Percentiles rank a stretch among this genome's conserved stretches.
Evolutionary conservation across 2,113 vertebrate genomes (phyloP).

Genomic region (Amblyornis subalaris): DNA sequence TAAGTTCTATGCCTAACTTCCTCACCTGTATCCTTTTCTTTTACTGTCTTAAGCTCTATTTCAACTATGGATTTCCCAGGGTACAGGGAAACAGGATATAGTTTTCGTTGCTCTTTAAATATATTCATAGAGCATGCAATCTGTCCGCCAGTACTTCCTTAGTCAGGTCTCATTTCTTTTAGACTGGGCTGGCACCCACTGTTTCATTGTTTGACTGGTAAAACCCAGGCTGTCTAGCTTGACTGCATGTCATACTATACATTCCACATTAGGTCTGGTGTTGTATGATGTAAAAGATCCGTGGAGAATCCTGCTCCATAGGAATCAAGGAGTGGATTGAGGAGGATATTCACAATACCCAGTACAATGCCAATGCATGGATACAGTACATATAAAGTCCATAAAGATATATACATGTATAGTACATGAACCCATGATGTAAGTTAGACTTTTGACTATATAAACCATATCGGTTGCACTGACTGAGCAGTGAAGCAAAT

Average conservation of each 20-base stretch:
- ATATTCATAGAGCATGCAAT: not conserved
- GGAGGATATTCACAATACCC: not conserved
- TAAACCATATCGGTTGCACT: not conserved
- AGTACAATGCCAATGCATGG: not conserved
- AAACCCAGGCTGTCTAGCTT: not conserved
- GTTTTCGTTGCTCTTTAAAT: not conserved
- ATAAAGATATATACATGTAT: not conserved
- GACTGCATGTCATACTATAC: not conserved
- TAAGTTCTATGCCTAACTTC: not conserved
- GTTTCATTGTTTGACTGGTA: not conserved
- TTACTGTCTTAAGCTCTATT: not conserved
- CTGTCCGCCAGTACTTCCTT: not conserved
- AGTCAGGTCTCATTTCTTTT: not conserved
- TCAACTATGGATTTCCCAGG: not conserved
- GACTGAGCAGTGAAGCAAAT: not conserved
- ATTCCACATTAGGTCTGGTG: not conserved
- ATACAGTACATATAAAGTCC: not conserved
- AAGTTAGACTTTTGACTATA: not conserved
- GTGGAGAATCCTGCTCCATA: not conserved
- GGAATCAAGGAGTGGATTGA: not conserved
- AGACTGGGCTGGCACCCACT: not conserved
- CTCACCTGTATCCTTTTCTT: not conserved
- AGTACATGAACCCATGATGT: accelerated
- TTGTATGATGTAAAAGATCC: not conserved
- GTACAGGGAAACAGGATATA: not conserved